Base-by-base conservation (phyloP, 2,888 invertebrate species). In the Aphodius granarius region DNA sequence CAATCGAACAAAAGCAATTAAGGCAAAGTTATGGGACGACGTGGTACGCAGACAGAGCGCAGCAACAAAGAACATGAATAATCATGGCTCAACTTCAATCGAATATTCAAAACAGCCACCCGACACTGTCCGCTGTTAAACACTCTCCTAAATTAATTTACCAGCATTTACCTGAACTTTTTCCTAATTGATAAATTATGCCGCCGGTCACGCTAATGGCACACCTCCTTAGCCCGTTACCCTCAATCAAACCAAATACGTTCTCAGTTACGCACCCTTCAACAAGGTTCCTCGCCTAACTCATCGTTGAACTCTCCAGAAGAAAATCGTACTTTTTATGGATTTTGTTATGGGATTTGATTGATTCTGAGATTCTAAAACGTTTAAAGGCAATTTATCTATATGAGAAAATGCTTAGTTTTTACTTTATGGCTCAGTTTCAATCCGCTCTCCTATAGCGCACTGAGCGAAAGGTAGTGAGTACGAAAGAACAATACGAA, bases 401-500 rank as follows among this genome's bases (percentile, higher is more conserved):
- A n/a, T n/a, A n/a, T n/a, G n/a, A n/a, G n/a, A n/a, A n/a, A n/a
- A n/a, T n/a, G n/a, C n/a, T n/a, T n/a, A n/a, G n/a, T n/a, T n/a
- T n/a, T n/a, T n/a, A n/a, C n/a, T n/a, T n/a, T n/a, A n/a, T n/a
- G n/a, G n/a, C n/a, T n/a, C n/a, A n/a, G n/a, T n/a, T n/a, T n/a
- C n/a, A n/a, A n/a, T n/a, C n/a, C n/a, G n/a, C n/a, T n/a, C n/a
- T n/a, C n/a, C n/a, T n/a, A n/a, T n/a, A n/a, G n/a, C n/a, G n/a
- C n/a, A n/a, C n/a, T n/a, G n/a, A n/a, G n/a, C n/a, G n/a, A n/a
- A n/a, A n/a, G n/a, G n/a, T n/a, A n/a, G n/a, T n/a, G 43, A 13
- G 43, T 43, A 13, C 43, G 13, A 43, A 43, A 43, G 43, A 43
- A 43, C 43, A 43, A 43, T 43, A 43, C 43, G 72, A 76, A 73